phyloP scores from a whole-genome alignment of 2,888 invertebrate species.

The Drosophila anceps region DNA sequence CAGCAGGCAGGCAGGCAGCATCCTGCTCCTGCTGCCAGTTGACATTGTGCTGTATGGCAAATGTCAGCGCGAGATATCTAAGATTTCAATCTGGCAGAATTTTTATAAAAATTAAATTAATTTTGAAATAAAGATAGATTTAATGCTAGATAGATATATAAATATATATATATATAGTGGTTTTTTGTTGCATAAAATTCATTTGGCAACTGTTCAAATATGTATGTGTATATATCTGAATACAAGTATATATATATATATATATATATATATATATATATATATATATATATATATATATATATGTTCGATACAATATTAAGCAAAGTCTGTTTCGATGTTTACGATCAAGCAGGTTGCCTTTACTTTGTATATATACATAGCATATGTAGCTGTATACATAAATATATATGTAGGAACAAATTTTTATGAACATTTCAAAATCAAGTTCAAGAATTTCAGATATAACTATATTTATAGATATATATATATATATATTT shows the following conservation, averaged over 20 bases:
- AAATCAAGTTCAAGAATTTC: conserved; percentile 76
- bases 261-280: conserved; percentile 53
- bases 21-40: conserved; percentile 32
- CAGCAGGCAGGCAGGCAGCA: conserved; percentile 4
- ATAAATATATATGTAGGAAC: conserved; percentile 22
- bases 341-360: conserved; percentile 55
- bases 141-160: conserved; percentile 14
- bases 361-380: conserved; percentile 8
- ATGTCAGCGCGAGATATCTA: conserved; percentile 40
- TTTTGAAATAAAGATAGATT: conserved; percentile 33
- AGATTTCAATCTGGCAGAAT: conserved; percentile 15
- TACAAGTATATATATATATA: conserved; percentile 59
- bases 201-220: conserved; percentile 78
- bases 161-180: conserved; percentile 21
- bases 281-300: conserved; percentile 47
- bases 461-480: background rate
- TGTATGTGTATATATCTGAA: conserved; percentile 36
- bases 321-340: conserved; percentile 38
- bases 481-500: background rate
- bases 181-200: conserved; percentile 66
- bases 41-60: conserved; percentile 45
- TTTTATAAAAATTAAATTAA: conserved; percentile 33
- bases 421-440: conserved; percentile 52
- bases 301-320: conserved; percentile 57
- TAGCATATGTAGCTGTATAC: conserved; percentile 12